These are phyloP conservation scores for Todus mexicanus DNA, from an alignment of 2,797 vertebrate species.

Conservation along the genomic window DNA sequence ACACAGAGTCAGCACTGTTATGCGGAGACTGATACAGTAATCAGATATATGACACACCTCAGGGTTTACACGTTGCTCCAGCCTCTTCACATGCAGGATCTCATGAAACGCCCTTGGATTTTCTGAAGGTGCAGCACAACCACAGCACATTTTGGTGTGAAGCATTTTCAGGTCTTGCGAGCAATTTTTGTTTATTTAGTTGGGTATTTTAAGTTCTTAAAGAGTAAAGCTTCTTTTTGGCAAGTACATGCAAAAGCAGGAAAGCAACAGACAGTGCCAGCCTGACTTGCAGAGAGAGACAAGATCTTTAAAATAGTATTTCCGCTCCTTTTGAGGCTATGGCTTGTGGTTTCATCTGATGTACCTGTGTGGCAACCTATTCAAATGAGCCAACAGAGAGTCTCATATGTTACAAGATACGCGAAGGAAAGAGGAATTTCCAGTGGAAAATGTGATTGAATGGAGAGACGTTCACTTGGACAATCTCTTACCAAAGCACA, in stretches of 20 bases:
- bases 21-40: neutral
- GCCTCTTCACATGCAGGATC: neutral
- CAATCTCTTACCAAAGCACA: slow-evolving; percentile 32
- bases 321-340: slow-evolving; percentile 48
- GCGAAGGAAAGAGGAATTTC: slow-evolving; percentile 52
- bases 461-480: slow-evolving; percentile 60
- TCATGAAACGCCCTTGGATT: neutral
- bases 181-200: neutral
- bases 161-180: neutral
- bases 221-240: neutral
- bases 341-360: slow-evolving; percentile 54
- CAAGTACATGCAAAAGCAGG: neutral
- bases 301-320: slow-evolving; percentile 52
- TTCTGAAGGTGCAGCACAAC: neutral
- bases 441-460: slow-evolving; percentile 70
- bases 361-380: slow-evolving; percentile 55
- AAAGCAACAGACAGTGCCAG: slow-evolving; percentile 19
- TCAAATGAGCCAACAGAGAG: slow-evolving; percentile 27
- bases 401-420: neutral
- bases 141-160: rapidly evolving
- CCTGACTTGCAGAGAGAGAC: slow-evolving; percentile 5
- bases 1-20: neutral
- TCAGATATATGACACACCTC: neutral
- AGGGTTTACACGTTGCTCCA: neutral
- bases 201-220: neutral